Base-by-base conservation (phyloP, 1,140 invertebrate species). In the Zaprionus taronus region DNA sequence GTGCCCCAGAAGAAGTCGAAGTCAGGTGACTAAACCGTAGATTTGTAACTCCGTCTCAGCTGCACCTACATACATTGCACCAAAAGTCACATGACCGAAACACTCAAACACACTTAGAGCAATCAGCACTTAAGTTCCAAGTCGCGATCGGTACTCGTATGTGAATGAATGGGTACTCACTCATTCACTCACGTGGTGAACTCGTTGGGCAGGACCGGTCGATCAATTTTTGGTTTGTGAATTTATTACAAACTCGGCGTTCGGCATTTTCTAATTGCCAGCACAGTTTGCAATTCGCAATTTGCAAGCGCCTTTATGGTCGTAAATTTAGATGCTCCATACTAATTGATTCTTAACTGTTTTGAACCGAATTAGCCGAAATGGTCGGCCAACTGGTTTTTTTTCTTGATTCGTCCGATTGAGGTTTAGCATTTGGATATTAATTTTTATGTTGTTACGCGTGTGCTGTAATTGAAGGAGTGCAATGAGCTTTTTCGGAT, bases 331-430 rank as follows among this genome's bases (percentile, higher is more conserved):
- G 72, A 83, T 89, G 74, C 68, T 62, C 41, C 60, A 41, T 66
- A 77, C 81, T 90, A 89, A 89, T 89, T 91, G 85, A 90, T 89
- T 89, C 85, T 89, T 85, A 61, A 90, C 72, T 74, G 75, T 70
- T 72, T 74, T 75, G 67, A 22, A 17, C 70, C 67, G 55, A 60
- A 58, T 82, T 73, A 41, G 69, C 24, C 24, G 57, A 64, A 64
- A 66, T 68, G 12, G 6, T 15, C 28, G 7, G 14, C 15, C 4
- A 69, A 70, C 72, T 64, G 72, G 72, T 75, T 75, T 44, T 7
- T 17, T 9, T 17, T 44, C 7, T 44, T n/a, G 38, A 41, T 15
- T 41, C 9, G 9, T n/a, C 17, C 44, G 7, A 49, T 22, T 49
- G 47, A 4, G 20, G 47, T 6, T 51, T 24, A 51, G 20, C 47